Conservation (phyloP, 2,888 invertebrate species). For the Stenotaenia linearis region DNA sequence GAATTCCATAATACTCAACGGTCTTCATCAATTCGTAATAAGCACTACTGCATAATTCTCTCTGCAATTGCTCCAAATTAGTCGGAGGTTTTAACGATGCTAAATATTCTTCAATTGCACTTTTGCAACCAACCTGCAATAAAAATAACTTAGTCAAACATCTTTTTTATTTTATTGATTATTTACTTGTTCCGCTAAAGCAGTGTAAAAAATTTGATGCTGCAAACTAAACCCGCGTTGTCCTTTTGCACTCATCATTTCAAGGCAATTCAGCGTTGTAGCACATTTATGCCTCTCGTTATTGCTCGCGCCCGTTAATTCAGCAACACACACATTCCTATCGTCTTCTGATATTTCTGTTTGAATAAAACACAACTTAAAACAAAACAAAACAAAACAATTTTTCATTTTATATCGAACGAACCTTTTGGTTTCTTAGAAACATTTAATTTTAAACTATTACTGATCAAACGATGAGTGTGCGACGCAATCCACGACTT, state of each 20-base stretch:
- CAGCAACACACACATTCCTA: slow-evolving; percentile 32
- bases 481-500: slow-evolving; percentile 35
- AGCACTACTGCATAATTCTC: slow-evolving; percentile 34
- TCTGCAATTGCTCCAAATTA: slow-evolving; percentile 33
- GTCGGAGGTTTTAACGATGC: neutral
- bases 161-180: neutral
- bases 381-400: neutral
- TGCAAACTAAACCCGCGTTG: slow-evolving; percentile 34
- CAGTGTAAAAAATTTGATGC: slow-evolving; percentile 35
- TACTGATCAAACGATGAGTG: slow-evolving; percentile 33
- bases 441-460: neutral
- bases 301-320: slow-evolving; percentile 29
- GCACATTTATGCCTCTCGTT: neutral
- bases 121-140: slow-evolving; percentile 32
- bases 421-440: neutral
- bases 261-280: neutral
- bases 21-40: slow-evolving; percentile 33
- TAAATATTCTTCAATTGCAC: slow-evolving; percentile 33
- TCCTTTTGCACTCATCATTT: slow-evolving; percentile 28
- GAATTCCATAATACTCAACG: slow-evolving; percentile 24
- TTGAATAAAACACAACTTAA: neutral
- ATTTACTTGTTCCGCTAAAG: slow-evolving; percentile 32
- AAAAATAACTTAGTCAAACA: neutral
- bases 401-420: neutral
- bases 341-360: slow-evolving; percentile 32